A percentile compares a stretch with the other conserved stretches of the same genome.
phyloP scores from a whole-genome alignment of 2,888 invertebrate genomes.

The Zaprionus obscuricornis region DNA sequence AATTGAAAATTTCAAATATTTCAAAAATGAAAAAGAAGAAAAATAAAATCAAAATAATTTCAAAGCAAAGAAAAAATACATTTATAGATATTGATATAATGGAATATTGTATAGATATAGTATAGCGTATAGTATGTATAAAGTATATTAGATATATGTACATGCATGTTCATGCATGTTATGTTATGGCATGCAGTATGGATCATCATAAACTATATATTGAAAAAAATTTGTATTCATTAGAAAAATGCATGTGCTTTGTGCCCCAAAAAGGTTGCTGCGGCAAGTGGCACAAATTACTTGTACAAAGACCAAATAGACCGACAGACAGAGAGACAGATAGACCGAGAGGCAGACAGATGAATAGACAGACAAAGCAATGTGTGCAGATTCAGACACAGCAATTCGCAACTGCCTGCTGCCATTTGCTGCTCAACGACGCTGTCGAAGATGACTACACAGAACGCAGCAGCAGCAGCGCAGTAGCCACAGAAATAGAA shows the following conservation, averaged over 20 bases:
- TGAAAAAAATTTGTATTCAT: constrained; percentile 45
- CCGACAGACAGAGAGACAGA: constrained; percentile 37
- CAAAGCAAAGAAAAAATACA: no score
- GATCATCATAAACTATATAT: no score
- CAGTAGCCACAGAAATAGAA: constrained; percentile 64
- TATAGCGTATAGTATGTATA: no score
- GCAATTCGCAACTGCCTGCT: constrained; percentile 13
- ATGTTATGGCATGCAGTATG: no score
- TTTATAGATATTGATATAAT: no score
- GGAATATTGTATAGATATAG: no score
- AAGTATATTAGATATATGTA: no score
- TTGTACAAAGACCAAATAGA: constrained; percentile 15
- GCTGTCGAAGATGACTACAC: neutral
- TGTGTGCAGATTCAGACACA: no score
- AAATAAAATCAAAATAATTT: no score
- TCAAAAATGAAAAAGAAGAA: no score
- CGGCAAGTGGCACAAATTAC: constrained; percentile 50
- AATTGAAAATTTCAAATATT: no score
- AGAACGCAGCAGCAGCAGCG: neutral
- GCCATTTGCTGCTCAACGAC: constrained; percentile 43
- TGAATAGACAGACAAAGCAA: constrained; percentile 36
- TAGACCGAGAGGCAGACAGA: constrained; percentile 28
- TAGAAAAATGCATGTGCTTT: constrained; percentile 55
- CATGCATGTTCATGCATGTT: no score
- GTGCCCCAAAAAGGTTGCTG: constrained; percentile 11